phyloP scores from a whole-genome alignment of 2,888 invertebrate species.

The Melolontha melolontha region DNA sequence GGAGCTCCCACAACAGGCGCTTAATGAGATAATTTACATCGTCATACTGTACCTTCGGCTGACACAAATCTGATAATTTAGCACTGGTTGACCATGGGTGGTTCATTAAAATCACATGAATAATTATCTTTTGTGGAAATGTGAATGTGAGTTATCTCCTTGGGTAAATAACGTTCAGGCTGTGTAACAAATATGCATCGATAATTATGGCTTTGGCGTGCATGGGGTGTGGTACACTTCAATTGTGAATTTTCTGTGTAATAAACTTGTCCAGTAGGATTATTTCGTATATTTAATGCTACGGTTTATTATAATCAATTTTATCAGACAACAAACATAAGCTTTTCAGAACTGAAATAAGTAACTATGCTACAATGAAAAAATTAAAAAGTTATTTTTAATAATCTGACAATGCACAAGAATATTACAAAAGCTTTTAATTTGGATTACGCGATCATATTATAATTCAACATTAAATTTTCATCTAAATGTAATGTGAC shows the following conservation, averaged over 20 bases:
- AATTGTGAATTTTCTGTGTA: slow-evolving; percentile 36
- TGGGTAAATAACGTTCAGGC: slow-evolving; percentile 33
- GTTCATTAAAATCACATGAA: slow-evolving; percentile 54
- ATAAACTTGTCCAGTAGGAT: slow-evolving; percentile 38
- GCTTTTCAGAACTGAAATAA: slow-evolving; percentile 1
- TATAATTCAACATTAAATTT: no score
- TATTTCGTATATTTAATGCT: slow-evolving; percentile 36
- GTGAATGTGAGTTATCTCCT: slow-evolving; percentile 37
- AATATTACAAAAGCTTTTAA: no score
- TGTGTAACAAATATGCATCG: slow-evolving; percentile 35
- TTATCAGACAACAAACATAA: slow-evolving; percentile 24
- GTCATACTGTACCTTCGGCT: slow-evolving; percentile 52
- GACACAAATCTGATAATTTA: slow-evolving; percentile 57
- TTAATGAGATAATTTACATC: slow-evolving; percentile 54
- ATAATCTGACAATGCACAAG: no score
- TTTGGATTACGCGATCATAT: no score
- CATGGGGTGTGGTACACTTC: slow-evolving; percentile 32
- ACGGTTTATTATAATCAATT: slow-evolving; percentile 38
- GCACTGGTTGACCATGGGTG: slow-evolving; percentile 53
- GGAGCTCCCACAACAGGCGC: slow-evolving; percentile 30
- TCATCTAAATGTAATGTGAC: no score
- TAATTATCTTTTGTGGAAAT: slow-evolving; percentile 47
- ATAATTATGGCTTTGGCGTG: slow-evolving; percentile 37
- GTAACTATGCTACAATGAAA: no score
- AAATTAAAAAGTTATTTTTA: no score